phyloP scores from a whole-genome alignment of 2,113 vertebrate genomes.

The Silurus glanis region DNA sequence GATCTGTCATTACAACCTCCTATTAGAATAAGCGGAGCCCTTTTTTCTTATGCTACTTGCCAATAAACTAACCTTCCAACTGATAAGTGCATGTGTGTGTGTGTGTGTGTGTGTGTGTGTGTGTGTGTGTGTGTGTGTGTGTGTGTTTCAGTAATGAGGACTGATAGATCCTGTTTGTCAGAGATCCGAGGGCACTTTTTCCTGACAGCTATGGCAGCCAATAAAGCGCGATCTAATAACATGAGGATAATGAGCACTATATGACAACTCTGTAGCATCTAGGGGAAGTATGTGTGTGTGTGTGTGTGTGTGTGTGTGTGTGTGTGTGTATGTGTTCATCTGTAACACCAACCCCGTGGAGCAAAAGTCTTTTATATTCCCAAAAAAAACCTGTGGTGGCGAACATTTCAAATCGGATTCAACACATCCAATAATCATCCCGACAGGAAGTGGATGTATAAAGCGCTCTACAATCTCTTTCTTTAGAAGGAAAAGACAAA shows the following conservation, averaged over 20 bases:
- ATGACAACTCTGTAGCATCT: conserved; percentile 68
- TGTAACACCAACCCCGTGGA: neutral
- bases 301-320: conserved; percentile 38
- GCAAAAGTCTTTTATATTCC: conserved; percentile 72
- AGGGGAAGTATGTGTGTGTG: conserved; percentile 38
- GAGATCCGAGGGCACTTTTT: conserved; percentile 72
- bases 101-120: conserved; percentile 52
- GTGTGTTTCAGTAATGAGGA: conserved; percentile 73
- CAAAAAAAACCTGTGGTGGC: conserved; percentile 65
- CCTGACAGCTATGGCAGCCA: conserved; percentile 75
- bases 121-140: conserved; percentile 52
- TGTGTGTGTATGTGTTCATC: conserved; percentile 22
- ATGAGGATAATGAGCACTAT: conserved; percentile 71
- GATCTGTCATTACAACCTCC: conserved; percentile 6
- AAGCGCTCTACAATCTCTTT: conserved; percentile 72
- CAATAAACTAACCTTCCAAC: conserved; percentile 17
- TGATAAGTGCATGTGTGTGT: conserved; percentile 52
- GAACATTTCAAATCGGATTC: conserved; percentile 75
- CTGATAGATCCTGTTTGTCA: conserved; percentile 72
- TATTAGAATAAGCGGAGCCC: conserved; percentile 51
- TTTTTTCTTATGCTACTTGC: conserved; percentile 39
- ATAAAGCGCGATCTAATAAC: conserved; percentile 79
- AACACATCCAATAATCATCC: conserved; percentile 72
- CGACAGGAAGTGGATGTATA: conserved; percentile 73
- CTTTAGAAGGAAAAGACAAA: conserved; percentile 52